Base-by-base conservation (phyloP, 2,888 invertebrate species). In the Drepanosiphum platanoidis region DNA sequence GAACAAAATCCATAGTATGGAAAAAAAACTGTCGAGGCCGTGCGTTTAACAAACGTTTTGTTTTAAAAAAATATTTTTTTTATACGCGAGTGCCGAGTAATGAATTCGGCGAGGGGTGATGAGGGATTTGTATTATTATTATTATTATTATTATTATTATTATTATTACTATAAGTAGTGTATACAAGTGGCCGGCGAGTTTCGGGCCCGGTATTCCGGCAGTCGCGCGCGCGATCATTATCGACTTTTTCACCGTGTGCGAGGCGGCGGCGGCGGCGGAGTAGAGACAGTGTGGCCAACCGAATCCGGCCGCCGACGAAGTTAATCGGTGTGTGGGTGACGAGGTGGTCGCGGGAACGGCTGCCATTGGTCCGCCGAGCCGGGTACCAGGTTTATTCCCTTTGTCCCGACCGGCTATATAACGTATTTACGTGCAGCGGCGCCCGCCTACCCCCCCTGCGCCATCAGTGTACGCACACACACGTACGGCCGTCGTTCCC, bases 301-400 rank as follows among this genome's bases (percentile, higher is more conserved):
- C 5, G n/a, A 32, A 4, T 9, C 8, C 5, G 27, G 36, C 18
- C 13, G 4, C 3, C 52, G 13, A 30, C 18, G 68, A 52, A 66
- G 46, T 15, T 3, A 9, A 39, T 0, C 7, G 0, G 1, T 7
- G 1, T 32, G 64, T 46, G 34, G 46, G 30, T 36, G 58, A 39
- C 36, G 84, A 15, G 84, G 84, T 22, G 84, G 84, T 84, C 84
- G 84, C 84, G 84, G 84, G 84, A 84, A 84, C 66, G 42, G 39
- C 77, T 77, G n/a, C 68, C 36, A 84, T 84, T 84, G 84, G 84
- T 83, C 66, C 15, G 32, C 22, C 9, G 30, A 0, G 68, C 75
- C 84, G 77, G 74, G 84, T 36, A 36, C 58, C 22, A 68, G 13
- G 34, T 74, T 80, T 42, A 15, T 52, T 75, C 77, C 70, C 77